Evolutionary conservation across 1,140 invertebrate species (phyloP).

Genomic region (Kradibia gibbosae): DNA sequence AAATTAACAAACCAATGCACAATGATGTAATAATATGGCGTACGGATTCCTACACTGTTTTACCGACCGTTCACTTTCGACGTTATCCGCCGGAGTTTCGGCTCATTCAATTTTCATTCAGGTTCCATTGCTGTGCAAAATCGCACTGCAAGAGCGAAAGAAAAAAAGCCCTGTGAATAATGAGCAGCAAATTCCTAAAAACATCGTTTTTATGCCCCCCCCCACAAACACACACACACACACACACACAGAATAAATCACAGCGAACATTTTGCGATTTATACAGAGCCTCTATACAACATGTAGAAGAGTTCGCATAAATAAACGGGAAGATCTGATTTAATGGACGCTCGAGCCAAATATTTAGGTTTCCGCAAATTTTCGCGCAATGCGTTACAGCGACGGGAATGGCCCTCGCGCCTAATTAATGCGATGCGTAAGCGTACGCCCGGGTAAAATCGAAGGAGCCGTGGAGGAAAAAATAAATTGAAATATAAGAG

Average conservation of each 20-base stretch:
- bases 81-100: not conserved
- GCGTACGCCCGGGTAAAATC: not conserved
- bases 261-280: not conserved
- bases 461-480: not conserved
- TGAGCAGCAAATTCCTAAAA: not conserved
- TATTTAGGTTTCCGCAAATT: constrained; percentile 1
- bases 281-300: not conserved
- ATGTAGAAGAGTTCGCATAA: not conserved
- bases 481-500: not conserved
- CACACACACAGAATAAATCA: not conserved
- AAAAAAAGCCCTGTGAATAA: not conserved
- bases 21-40: too few relatives aligned
- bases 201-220: too few relatives aligned
- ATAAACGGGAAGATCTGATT: not conserved
- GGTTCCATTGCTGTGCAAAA: not conserved
- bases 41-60: not conserved
- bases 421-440: not conserved
- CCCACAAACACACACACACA: too few relatives aligned
- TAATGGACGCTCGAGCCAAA: not conserved
- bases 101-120: not conserved
- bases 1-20: too few relatives aligned
- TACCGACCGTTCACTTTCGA: not conserved
- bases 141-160: not conserved
- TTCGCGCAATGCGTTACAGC: not conserved
- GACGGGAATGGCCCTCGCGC: not conserved